Evolutionary conservation across 2,113 vertebrate species (phyloP).

Genomic region (Bos taurus): ARS-UCD2.0 NC_037340.1:58925001-58925500

Average conservation of each 20-base stretch:
- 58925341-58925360: slow-evolving; percentile 41
- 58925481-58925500: background rate
- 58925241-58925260: background rate
- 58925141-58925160: background rate
- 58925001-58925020: background rate
- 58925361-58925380: slow-evolving; percentile 25
- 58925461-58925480: slow-evolving; percentile 28
- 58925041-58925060: background rate
- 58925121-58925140: background rate
- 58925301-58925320: slow-evolving; percentile 55
- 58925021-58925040: background rate
- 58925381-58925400: slow-evolving; percentile 63
- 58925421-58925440: slow-evolving; percentile 46
- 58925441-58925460: slow-evolving; percentile 7
- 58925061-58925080: background rate
- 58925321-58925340: slow-evolving; percentile 33
- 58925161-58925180: too few species aligned
- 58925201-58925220: background rate
- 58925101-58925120: background rate
- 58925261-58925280: slow-evolving; percentile 40
- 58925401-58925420: slow-evolving; percentile 64
- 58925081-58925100: background rate
- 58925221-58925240: background rate
- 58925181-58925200: background rate
- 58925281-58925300: slow-evolving; percentile 16